Evolutionary conservation across 1,140 invertebrate species (phyloP), one percentile per base, ranked within the genome.

Genomic region (Eufriesea mexicana): DNA sequence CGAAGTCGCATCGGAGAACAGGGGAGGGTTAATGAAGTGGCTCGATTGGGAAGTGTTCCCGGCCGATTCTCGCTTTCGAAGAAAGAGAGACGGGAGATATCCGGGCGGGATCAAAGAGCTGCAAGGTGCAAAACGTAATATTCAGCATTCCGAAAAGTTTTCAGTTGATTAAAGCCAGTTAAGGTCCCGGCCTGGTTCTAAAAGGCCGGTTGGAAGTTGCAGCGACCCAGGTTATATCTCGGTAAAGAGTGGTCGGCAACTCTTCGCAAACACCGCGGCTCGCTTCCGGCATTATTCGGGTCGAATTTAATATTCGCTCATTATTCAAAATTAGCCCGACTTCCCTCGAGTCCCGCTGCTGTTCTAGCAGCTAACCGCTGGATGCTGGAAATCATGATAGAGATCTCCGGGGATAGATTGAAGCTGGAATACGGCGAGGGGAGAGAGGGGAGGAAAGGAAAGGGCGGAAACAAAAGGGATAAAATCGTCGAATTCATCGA

Each of bases 121-220:
- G 71, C 70, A 59, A 84, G 86, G 86, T 83, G 86, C 57, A 61
- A 66, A 82, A 81, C 72, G 83, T 81, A 82, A 84, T 81, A 88
- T 88, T 89, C 78, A 72, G 72, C 86, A 89, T 90, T 90, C 79
- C 85, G 72, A 79, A 78, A 90, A 90, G 86, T 90, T 90, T 76
- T 78, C 90, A 83, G 74, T 86, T 89, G 88, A 91, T 90, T 90
- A 90, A 88, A 89, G 89, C 78, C 88, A 88, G 86, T 90, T 90
- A 89, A 89, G 84, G 83, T 83, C 51, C 79, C 73, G 49, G 51
- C 49, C 42, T 55, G 25, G 54, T 62, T 73, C 70, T 83, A 70
- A 86, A 59, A 86, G 70, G 72, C 55, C 57, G 35, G 77, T 75
- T 84, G 79, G 80, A 89, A 84, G 86, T 87, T 89, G 85, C 66